Evolutionary conservation across 2,113 vertebrate genomes (phyloP), one percentile per base, ranked within the genome.

Genomic region (Ursus arctos): DNA sequence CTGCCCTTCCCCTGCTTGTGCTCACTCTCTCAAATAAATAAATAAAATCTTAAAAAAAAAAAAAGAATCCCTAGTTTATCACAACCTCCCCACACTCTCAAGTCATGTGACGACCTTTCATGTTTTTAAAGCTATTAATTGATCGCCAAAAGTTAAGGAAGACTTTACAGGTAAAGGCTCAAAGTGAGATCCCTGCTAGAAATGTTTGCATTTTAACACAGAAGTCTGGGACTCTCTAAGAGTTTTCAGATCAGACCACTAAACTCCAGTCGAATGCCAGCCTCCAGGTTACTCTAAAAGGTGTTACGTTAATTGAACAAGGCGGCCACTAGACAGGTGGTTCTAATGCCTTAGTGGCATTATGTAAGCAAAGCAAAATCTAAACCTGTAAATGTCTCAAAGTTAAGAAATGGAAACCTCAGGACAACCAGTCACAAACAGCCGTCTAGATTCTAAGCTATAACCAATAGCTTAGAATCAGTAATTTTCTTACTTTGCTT

Each of bases 131-230:
- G 19, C 26, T 65, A 36, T 65, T 80, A 24, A 49, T 1, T 82
- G 55, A 69, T 26, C 91, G 49, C 9, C 36, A 67, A 86, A 89
- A 84, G 14, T 83, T 77, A 81, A 92, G 53, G 28, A 83, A 96
- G 43, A 82, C 49, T 57, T 87, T 36, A 82, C 11, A 53, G 40
- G 57, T 80, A 84, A 91, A 51, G 43, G 16, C 11, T 84, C 87
- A 53, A 94, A 69, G 26, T 71, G 86, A 79, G 47, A 83, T 59
- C 33, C 31, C 24, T 89, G n/a, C 33, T 79, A 28, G 53, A 31
- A 80, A 91, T 81, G 72, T 65, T 71, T 71, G 28, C 33, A 26
- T 90, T 77, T 95, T 86, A 53, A 82, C 71, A 49, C 26, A 91
- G 55, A 24, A 61, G 2, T 33, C 24, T 51, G 22, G 63, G 49